Evolutionary conservation across 2,797 vertebrate species (phyloP), one percentile per base, ranked within the genome.

Genomic region (Parauchenoglanis punctatus): DNA sequence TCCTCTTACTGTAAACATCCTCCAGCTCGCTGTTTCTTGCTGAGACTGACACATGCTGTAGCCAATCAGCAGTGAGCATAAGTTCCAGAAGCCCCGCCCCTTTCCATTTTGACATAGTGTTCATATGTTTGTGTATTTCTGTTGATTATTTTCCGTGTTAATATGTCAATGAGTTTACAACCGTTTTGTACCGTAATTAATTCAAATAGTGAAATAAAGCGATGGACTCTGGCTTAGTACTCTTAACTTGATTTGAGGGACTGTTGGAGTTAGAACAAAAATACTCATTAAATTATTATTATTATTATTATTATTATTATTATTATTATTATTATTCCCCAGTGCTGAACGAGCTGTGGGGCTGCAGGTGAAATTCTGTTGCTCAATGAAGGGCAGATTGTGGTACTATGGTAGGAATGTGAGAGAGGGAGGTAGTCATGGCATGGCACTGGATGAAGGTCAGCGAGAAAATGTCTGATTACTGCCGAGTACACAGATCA

Each of bases 381-480:
- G n/a, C 25, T 1, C n/a, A 17, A 17, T 77, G 52, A 28, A 58
- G 75, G 13, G 35, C 11, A 31, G 46, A 23, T 40, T 40, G 31
- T 23, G 75, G 75, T 8, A 54, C 13, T 11, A 40, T 12, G 44
- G 54, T 13, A 59, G 28, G 56, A 80, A 80, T 80, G 54, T 59
- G 52, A 23, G 54, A 35, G 31, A 59, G 20, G 77, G 54, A 40
- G 18, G 77, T 61, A 44, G 58, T 44, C 35, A 3, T n/a, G 31
- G 56, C 78, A 81, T 61, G 56, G 20, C 31, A 61, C 78, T 44
- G 12, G 58, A 61, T 61, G 78, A 84, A 78, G 82, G 85, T 86
- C 76, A 82, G 63, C 65, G 44, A 75, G 85, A 88, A 58, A 81
- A 81, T 61, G 31, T 81, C 78, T 61, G 78, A 81, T 81, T 81